These are phyloP conservation scores for Pelecanus crispus DNA, from an alignment of 2,113 vertebrate species.

Conservation along the genomic window DNA sequence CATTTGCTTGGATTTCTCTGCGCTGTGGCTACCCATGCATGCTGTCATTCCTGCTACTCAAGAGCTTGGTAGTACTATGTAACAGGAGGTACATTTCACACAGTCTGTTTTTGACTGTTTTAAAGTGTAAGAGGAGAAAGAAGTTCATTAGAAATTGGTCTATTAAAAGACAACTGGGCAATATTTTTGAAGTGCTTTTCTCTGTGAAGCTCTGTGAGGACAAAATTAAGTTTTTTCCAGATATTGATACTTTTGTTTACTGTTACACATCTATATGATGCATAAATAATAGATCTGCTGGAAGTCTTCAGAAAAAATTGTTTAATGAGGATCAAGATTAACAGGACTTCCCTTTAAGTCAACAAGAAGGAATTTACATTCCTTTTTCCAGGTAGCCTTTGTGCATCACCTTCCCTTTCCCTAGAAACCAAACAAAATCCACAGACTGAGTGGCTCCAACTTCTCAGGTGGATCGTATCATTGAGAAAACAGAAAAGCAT, in stretches of 20 bases:
- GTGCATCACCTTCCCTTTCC: background rate
- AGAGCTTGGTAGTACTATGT: background rate
- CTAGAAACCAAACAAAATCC: background rate
- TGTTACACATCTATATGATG: background rate
- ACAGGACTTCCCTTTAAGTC: background rate
- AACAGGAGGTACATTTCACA: background rate
- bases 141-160: background rate
- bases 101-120: background rate
- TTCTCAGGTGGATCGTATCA: background rate
- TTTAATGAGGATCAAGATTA: background rate
- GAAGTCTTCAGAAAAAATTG: background rate
- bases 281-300: background rate
- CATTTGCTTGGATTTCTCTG: background rate
- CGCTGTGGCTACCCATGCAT: background rate
- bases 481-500: background rate
- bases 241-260: background rate
- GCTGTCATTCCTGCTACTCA: background rate
- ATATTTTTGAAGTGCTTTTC: background rate
- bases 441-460: background rate
- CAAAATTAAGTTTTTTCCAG: background rate
- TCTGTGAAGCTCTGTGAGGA: background rate
- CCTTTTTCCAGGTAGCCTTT: background rate
- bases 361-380: background rate
- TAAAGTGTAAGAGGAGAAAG: background rate
- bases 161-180: background rate